A percentile compares a stretch with the other conserved stretches of the same genome.
Evolutionary conservation across 92 coral and sea anemone species (phyloP).

Genomic region (Actinernus sp.): DNA sequence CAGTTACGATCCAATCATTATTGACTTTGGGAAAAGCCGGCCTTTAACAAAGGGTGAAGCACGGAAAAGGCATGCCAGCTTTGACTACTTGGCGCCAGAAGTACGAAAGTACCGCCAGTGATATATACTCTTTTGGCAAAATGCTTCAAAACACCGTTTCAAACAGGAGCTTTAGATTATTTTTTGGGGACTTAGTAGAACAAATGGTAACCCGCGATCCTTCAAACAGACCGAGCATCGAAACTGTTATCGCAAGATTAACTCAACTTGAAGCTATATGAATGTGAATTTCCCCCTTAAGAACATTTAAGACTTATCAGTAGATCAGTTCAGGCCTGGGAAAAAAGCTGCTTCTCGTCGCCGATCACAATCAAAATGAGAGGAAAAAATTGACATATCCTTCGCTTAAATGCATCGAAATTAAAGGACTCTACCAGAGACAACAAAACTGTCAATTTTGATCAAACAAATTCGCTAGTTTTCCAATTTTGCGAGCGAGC

Average conservation of each 20-base stretch:
- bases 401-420: too few species aligned
- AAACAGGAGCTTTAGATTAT: background rate
- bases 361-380: too few species aligned
- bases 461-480: too few species aligned
- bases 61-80: background rate
- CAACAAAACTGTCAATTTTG: too few species aligned
- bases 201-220: background rate
- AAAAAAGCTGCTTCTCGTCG: too few species aligned
- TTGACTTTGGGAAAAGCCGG: conserved; percentile 66
- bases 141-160: conserved; percentile 15
- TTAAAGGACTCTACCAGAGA: too few species aligned
- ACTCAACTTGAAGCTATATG: too few species aligned
- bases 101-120: conserved; percentile 10
- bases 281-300: too few species aligned
- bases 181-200: background rate
- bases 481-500: too few species aligned
- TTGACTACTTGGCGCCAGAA: conserved; percentile 17
- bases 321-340: too few species aligned
- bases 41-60: conserved; percentile 3
- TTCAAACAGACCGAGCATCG: background rate
- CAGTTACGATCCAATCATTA: conserved; percentile 22
- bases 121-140: conserved; percentile 16
- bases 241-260: background rate
- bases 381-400: too few species aligned
- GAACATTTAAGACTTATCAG: too few species aligned